Evolutionary conservation across 2,797 vertebrate species (phyloP).

Genomic region (Urocyon cinereoargenteus): DNA sequence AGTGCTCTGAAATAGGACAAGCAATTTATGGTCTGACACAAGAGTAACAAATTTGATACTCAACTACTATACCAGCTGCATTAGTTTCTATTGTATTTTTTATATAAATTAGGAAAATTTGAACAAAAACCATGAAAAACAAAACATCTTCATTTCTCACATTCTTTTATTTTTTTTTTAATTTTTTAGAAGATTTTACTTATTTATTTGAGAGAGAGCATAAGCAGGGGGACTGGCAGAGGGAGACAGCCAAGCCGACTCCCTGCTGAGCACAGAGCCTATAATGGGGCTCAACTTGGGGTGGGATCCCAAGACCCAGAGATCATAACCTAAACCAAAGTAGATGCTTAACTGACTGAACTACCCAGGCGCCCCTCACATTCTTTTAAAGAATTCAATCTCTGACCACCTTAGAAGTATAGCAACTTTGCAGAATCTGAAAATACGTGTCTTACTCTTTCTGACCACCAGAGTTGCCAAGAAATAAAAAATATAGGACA

Average conservation of each 20-base stretch:
- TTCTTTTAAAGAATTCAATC: slow-evolving; percentile 45
- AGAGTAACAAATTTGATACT: background rate
- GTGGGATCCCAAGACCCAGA: background rate
- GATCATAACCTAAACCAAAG: background rate
- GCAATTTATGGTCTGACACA: background rate
- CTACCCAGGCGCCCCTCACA: background rate
- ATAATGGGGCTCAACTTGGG: background rate
- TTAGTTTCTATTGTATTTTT: background rate
- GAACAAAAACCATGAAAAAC: background rate
- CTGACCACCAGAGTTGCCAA: background rate
- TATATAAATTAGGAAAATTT: slow-evolving; percentile 42
- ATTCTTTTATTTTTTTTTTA: background rate
- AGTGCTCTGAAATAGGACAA: background rate
- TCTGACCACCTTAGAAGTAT: slow-evolving; percentile 59
- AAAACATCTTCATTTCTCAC: slow-evolving; percentile 44
- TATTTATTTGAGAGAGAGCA: background rate
- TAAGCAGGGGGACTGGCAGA: background rate
- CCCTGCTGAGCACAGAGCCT: background rate
- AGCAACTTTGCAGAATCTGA: slow-evolving; percentile 26
- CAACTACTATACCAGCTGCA: background rate
- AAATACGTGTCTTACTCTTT: background rate
- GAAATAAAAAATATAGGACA: background rate
- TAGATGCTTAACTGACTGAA: background rate
- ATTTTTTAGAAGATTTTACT: background rate
- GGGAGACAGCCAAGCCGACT: background rate